These are phyloP conservation scores for Oreochromis grahami DNA, from an alignment of 2,797 vertebrate genomes.

Conservation along the genomic window DNA sequence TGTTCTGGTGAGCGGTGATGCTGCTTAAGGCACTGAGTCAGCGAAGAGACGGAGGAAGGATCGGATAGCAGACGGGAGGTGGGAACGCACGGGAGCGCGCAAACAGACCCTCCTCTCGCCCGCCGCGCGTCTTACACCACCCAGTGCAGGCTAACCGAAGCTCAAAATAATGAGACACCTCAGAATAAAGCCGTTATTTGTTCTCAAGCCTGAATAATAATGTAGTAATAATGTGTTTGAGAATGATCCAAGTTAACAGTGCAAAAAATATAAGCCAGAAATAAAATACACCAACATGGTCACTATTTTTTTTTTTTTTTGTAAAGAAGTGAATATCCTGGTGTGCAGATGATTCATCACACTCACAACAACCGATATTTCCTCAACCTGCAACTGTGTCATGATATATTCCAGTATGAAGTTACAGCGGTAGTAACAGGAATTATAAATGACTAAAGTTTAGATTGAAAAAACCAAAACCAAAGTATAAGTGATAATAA, in stretches of 20 bases:
- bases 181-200: neutral
- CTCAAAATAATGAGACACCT: neutral
- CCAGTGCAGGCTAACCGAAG: neutral
- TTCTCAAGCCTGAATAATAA: neutral
- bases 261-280: neutral
- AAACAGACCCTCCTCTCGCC: conserved; percentile 56
- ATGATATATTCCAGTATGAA: neutral
- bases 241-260: neutral
- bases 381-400: neutral
- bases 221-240: neutral
- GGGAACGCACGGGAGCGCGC: conserved; percentile 66
- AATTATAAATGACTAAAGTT: neutral
- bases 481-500: neutral
- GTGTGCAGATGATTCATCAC: neutral
- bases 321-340: neutral
- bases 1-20: conserved; percentile 66
- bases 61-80: conserved; percentile 49
- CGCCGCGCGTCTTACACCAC: conserved; percentile 1
- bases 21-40: conserved; percentile 83
- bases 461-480: neutral
- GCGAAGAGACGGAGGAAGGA: conserved; percentile 66
- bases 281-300: neutral
- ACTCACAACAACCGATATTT: neutral
- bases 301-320: neutral
- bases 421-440: neutral